A percentile compares a stretch with the other conserved stretches of the same genome.
These are phyloP conservation scores for Anoplophora glabripennis DNA, from an alignment of 1,140 invertebrate genomes.

Conservation along the genomic window DNA sequence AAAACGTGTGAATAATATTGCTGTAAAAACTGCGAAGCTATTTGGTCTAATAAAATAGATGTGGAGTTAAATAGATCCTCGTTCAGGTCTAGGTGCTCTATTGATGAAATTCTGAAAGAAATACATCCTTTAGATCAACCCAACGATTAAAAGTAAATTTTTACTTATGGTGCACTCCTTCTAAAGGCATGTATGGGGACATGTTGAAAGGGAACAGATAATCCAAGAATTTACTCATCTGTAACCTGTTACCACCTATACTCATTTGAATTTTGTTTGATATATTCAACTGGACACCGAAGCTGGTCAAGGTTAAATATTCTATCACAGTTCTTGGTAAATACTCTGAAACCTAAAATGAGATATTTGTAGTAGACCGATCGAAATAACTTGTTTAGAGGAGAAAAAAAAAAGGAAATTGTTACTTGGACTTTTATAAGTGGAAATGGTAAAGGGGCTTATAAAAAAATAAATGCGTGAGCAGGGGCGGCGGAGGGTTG, in stretches of 20 bases:
- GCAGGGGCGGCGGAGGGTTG: no score
- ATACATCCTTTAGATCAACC: conserved; percentile 47
- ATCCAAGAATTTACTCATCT: conserved; percentile 46
- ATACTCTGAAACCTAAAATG: background rate
- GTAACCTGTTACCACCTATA: conserved; percentile 44
- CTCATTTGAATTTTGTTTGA: conserved; percentile 59
- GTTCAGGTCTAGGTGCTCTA: conserved; percentile 58
- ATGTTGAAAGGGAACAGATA: conserved; percentile 45
- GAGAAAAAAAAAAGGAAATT: no score
- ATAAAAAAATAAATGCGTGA: no score
- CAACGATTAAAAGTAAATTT: conserved; percentile 61
- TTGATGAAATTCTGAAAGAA: conserved; percentile 72
- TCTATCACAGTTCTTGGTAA: conserved; percentile 49
- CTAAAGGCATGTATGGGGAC: conserved; percentile 46
- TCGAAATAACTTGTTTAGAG: no score
- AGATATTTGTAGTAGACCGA: no score
- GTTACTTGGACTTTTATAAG: no score
- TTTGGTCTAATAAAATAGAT: conserved; percentile 29
- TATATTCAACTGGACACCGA: conserved; percentile 65
- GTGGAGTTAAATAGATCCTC: conserved; percentile 21
- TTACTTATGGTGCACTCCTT: conserved; percentile 52
- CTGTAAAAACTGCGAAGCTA: conserved; percentile 69
- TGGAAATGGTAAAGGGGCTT: no score
- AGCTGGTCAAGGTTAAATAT: conserved; percentile 46
- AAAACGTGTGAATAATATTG: conserved; percentile 88